Evolutionary conservation across 2,113 vertebrate species (phyloP), one percentile per base, ranked within the genome.

Genomic region (Prunella himalayana): DNA sequence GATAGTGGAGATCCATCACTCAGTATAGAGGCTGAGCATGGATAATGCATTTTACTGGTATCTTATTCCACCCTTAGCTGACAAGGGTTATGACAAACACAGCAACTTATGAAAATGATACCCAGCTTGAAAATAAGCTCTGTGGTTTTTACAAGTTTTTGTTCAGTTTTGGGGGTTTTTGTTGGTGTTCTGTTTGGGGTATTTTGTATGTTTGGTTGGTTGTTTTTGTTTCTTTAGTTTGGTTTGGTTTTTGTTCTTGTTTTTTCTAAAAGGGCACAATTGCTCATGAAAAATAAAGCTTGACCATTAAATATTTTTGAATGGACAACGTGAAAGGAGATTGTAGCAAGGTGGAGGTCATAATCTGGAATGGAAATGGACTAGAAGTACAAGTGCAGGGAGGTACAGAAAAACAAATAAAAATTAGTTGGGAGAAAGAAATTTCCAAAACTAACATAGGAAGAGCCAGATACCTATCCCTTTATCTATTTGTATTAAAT

Each of bases 81-180:
- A 65, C 42, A 92, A 57, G 21, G 10, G 2, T 9, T 87, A 50
- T 31, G 45, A 70, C 4, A 87, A 87, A 57, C 10, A 41, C 13
- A 71, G 31, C 0, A 0, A 35, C 27, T 59, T 53, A 65, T 8
- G 7, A 78, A 44, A 35, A 42, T 0, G 0, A 24, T 10, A 63
- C 3, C 6, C 27, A 87, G 31, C 7, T 42, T 71, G 17, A 71
- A 75, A 89, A 53, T 33, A 53, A 41, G 7, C 1, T 70, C 17
- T 41, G 4, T 25, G 33, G 9, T 11, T 87, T 73, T 76, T 9
- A 63, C 5, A 53, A 78, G 9, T 10, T 45, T 60, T 20, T 45
- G 15, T 39, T 70, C 19, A 13, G 10, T 39, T 33, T 28, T 9
- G 20, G 4, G 6, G 0, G 4, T n/a, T 23, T 60, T 47, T 25